Evolutionary conservation across 1,140 invertebrate species (phyloP), one percentile per base, ranked within the genome.

Genomic region (Atopsyche davidsoni): DNA sequence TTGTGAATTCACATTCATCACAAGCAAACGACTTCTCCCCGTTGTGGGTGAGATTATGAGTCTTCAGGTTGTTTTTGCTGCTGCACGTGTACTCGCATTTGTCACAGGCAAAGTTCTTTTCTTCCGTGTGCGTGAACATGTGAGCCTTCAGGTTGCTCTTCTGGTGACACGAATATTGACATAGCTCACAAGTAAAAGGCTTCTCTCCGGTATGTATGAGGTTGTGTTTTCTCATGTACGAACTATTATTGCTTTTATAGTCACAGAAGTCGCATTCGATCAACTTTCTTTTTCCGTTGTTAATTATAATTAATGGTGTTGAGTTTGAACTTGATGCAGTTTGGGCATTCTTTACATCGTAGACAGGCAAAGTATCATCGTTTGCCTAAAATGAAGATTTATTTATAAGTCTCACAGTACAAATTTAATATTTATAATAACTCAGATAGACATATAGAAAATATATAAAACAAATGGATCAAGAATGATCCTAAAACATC

Each of bases 221-320:
- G 16, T 32, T 42, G 24, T 55, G 53, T 14, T 2, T 32, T 17
- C 53, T 45, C 16, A 55, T 44, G 53, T 44, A 10, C n/a, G 17
- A 41, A 19, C 3, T 7, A 10, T 44, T 10, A 1, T 7, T 18
- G 23, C 41, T 53, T 25, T 16, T 25, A 22, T 45, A 53, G n/a
- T 19, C 14, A 18, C 53, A 54, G 2, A 19, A 31, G n/a, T 45
- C 16, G 23, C 53, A 55, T n/a, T 35, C 17, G 28, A 32, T 53
- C 6, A 18, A 48, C 45, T 54, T 54, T 36, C 45, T 55, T 7
- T 44, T 45, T 7, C 48, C 41, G 28, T 60, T 53, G 1, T 41
- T 21, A 14, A 35, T n/a, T n/a, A n/a, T n/a, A n/a, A n/a, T n/a
- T n/a, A n/a, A n/a, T n/a, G n/a, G n/a, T n/a, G n/a, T n/a, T n/a